Evolutionary conservation across 64 coral and sea anemone genomes (phyloP), one percentile per base, ranked within the genome.

Genomic region (Stichodactyla mertensii): DNA sequence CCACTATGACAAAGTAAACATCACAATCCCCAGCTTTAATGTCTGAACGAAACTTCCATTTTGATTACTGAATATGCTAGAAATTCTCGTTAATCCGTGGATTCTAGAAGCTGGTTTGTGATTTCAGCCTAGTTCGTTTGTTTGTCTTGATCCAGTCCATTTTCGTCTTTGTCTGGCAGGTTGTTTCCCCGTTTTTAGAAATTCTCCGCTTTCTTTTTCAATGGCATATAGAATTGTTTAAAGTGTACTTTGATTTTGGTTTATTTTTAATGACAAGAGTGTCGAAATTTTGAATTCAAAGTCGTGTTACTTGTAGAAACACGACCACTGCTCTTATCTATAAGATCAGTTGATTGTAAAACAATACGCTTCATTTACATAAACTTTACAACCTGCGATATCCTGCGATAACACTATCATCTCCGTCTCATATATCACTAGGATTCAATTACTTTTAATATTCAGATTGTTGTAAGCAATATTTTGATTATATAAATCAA

Each of bases 131-230:
- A 15, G 14, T 61, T 16, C 11, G 0, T 61, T 15, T 5, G 19
- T 22, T 69, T 23, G 19, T 69, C 19, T 7, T 23, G 2, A 9
- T 22, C 0, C 20, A 9, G 8, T 20, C 69, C 22, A 23, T 10
- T 74, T 71, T 9, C 9, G 8, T 58, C 7, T 36, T 74, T 74
- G 69, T 74, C 69, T 31, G 10, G 69, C 69, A 74, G 69, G 69
- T 74, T 74, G 69, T 27, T 74, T 74, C 9, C 2, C 10, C 69
- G 16, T 69, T 6, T 28, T 74, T 74, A 74, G 69, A 31, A 31
- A 74, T 74, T 74, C 69, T 26, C 16, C n/a, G 69, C 69, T 11
- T 74, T 69, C 69, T 74, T 74, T 74, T 74, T 74, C 69, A 74
- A 74, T 13, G 23, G 6, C 24, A 9, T 74, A 12, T 74, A 9